phyloP scores from a whole-genome alignment of 2,888 invertebrate species.

The Aricia artaxerxes region DNA sequence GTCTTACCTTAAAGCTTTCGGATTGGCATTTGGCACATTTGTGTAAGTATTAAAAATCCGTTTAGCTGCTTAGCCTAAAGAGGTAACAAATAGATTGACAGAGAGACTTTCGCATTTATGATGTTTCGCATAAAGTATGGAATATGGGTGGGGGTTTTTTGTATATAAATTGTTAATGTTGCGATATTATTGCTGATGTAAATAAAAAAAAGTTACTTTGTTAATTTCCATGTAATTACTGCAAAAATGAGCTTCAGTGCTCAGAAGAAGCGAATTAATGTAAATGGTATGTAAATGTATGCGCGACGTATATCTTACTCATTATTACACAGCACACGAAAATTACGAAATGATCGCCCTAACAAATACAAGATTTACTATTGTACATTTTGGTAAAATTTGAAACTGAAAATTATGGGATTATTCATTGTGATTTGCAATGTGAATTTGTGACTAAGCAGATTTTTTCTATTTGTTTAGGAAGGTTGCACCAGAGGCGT shows the following conservation, averaged over 20 bases:
- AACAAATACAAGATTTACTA: neutral
- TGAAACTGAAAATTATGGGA: neutral
- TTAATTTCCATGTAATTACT: constrained; percentile 6
- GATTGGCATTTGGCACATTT: no score
- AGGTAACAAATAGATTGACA: no score
- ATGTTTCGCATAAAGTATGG: no score
- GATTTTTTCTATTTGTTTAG: neutral
- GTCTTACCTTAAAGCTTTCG: no score
- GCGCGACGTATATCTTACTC: constrained; percentile 1
- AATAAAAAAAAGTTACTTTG: neutral
- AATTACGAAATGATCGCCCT: neutral
- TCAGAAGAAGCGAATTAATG: constrained; percentile 2
- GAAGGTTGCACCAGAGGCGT: no score
- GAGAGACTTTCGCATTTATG: no score
- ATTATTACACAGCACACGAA: neutral
- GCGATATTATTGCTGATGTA: neutral
- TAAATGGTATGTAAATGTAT: constrained; percentile 6
- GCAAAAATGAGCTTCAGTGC: constrained; percentile 3
- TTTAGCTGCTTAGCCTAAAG: no score
- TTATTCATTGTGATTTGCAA: neutral
- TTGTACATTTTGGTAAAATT: neutral
- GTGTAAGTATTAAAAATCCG: no score
- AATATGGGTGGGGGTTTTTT: no score
- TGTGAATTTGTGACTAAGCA: neutral
- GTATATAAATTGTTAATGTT: no score